Evolutionary conservation across 1,140 invertebrate genomes (phyloP).

Genomic region (Solenopsis fugax): DNA sequence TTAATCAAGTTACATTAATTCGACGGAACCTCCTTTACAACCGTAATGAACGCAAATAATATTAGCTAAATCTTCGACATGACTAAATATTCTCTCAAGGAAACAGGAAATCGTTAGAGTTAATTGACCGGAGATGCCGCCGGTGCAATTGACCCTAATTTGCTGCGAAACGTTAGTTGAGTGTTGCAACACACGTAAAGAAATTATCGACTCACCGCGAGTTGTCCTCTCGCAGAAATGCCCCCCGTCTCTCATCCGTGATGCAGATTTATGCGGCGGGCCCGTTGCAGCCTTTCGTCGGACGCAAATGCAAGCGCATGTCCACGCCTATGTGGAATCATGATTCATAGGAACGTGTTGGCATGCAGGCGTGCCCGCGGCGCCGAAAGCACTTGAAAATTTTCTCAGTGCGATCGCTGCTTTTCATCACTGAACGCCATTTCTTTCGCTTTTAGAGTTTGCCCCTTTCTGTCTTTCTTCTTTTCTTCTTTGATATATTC

Average conservation of each 20-base stretch:
- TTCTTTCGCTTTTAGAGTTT: neutral
- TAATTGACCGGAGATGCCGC: slow-evolving; percentile 39
- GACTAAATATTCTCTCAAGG: slow-evolving; percentile 18
- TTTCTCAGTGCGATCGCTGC: slow-evolving; percentile 26
- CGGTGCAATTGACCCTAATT: slow-evolving; percentile 57
- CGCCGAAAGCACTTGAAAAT: slow-evolving; percentile 38
- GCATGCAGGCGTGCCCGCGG: slow-evolving; percentile 12
- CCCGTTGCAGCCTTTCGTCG: slow-evolving; percentile 2
- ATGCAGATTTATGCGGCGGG: slow-evolving; percentile 50
- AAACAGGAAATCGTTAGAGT: slow-evolving; percentile 50
- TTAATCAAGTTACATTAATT: neutral
- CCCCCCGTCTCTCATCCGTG: slow-evolving; percentile 1
- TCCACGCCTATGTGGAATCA: slow-evolving; percentile 52
- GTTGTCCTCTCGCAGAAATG: neutral
- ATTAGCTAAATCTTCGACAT: neutral
- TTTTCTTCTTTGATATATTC: too few species aligned
- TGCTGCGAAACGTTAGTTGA: slow-evolving; percentile 20
- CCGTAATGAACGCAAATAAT: neutral
- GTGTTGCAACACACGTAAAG: neutral
- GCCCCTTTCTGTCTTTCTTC: too few species aligned
- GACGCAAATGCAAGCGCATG: slow-evolving; percentile 22
- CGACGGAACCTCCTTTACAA: neutral
- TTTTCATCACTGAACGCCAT: slow-evolving; percentile 5
- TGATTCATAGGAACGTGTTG: slow-evolving; percentile 57
- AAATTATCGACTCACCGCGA: slow-evolving; percentile 33